Conservation (phyloP, 2,113 vertebrate species). For the Anas platyrhynchos region DNA sequence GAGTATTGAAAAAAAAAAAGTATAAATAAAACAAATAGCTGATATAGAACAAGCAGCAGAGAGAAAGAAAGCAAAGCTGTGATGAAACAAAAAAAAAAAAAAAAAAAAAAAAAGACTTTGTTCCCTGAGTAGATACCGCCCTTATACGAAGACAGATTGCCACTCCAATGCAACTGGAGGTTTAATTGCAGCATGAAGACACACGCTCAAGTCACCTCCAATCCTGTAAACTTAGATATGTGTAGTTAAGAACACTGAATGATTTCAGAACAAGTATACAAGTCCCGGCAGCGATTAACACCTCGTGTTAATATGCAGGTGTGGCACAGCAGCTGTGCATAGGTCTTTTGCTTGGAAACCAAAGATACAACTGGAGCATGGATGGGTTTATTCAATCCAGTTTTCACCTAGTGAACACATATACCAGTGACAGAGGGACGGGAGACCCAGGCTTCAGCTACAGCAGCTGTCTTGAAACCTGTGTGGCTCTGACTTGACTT, state of each 20-base stretch:
- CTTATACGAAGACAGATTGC: background rate
- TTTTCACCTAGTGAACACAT: accelerated
- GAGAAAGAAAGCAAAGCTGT: background rate
- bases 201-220: background rate
- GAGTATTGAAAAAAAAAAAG: background rate
- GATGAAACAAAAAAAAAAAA: conserved; percentile 1
- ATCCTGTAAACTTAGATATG: background rate
- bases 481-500: background rate
- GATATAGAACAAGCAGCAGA: background rate
- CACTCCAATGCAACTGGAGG: background rate
- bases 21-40: conserved; percentile 6
- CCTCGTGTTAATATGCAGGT: accelerated
- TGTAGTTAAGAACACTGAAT: background rate
- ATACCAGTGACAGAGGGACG: accelerated
- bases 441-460: background rate
- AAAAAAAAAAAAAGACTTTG: background rate
- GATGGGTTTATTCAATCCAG: background rate
- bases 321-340: accelerated
- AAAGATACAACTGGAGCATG: accelerated
- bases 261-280: background rate
- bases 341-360: background rate
- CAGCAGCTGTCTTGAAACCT: background rate
- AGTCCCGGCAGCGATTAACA: background rate
- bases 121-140: accelerated
- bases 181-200: background rate